A percentile compares a stretch with the other conserved stretches of the same genome.
These are phyloP conservation scores for Pararge aegeria DNA, from an alignment of 1,140 invertebrate species.

Conservation along the genomic window DNA sequence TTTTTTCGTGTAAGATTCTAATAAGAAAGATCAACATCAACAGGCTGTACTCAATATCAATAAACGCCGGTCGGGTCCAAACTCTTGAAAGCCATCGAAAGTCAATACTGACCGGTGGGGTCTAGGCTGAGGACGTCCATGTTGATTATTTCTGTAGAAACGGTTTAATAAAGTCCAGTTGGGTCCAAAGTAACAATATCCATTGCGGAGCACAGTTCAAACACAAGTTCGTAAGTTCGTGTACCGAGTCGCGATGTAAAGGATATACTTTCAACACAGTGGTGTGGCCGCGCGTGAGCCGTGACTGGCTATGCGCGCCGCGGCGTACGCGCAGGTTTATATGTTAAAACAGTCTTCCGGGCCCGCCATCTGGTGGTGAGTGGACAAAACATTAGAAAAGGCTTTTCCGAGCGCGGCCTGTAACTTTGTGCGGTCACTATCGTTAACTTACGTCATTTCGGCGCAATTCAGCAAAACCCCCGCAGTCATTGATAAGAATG, in stretches of 20 bases:
- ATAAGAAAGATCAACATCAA: conserved; percentile 46
- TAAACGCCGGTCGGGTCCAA: conserved; percentile 73
- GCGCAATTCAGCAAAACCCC: conserved; percentile 9
- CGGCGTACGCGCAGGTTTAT: conserved; percentile 53
- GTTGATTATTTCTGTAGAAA: conserved; percentile 20
- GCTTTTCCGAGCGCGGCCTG: conserved; percentile 46
- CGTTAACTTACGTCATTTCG: conserved; percentile 21
- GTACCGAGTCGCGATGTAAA: conserved; percentile 42
- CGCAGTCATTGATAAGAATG: conserved; percentile 10
- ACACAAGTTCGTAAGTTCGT: conserved; percentile 58
- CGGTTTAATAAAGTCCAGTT: conserved; percentile 67
- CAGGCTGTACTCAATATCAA: background rate
- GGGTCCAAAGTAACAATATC: conserved; percentile 71
- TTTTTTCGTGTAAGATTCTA: conserved; percentile 43
- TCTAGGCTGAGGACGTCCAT: conserved; percentile 65
- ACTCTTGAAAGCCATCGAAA: conserved; percentile 44
- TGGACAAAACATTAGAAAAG: conserved; percentile 45
- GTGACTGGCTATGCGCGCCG: conserved; percentile 55
- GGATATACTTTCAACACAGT: conserved; percentile 35
- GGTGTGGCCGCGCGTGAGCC: conserved; percentile 48
- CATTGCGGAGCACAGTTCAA: conserved; percentile 63
- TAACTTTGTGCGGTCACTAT: background rate
- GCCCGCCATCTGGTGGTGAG: conserved; percentile 63
- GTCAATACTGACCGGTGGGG: conserved; percentile 69
- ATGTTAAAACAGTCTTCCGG: conserved; percentile 53